phyloP scores from a whole-genome alignment of 1,140 invertebrate genomes.

The Formica selysi region DNA sequence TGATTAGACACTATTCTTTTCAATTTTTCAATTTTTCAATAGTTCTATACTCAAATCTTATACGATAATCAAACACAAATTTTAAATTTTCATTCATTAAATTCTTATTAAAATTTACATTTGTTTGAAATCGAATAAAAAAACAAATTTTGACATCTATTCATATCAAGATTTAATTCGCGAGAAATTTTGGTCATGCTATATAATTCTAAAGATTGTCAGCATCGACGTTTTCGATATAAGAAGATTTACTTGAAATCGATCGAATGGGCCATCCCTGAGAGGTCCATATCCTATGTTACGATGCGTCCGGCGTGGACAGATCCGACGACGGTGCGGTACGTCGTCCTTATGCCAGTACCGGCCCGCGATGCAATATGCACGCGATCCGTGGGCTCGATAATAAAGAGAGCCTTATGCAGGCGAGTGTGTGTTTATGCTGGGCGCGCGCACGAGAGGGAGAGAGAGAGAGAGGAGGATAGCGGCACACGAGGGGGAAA shows the following conservation, averaged over 20 bases:
- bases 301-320: constrained; percentile 14
- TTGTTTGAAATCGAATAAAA: too few species aligned
- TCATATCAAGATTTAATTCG: not conserved
- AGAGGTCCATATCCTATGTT: not conserved
- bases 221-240: not conserved
- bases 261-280: not conserved
- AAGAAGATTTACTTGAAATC: constrained; percentile 1
- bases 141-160: too few species aligned
- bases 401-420: constrained; percentile 83
- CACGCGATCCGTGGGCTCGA: constrained; percentile 81
- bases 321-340: constrained; percentile 26
- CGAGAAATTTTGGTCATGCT: not conserved
- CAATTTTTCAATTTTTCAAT: too few species aligned
- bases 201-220: not conserved
- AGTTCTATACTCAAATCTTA: too few species aligned
- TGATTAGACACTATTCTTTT: too few species aligned
- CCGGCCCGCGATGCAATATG: constrained; percentile 81
- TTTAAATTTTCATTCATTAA: too few species aligned
- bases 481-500: constrained; percentile 35
- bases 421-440: constrained; percentile 83
- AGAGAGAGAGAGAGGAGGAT: constrained; percentile 19
- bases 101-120: too few species aligned
- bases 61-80: too few species aligned
- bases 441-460: constrained; percentile 47
- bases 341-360: constrained; percentile 57